Percentiles rank a stretch among this genome's conserved stretches.
These are phyloP conservation scores for Spatula versicolor DNA, from an alignment of 2,797 vertebrate genomes.

Conservation along the genomic window DNA sequence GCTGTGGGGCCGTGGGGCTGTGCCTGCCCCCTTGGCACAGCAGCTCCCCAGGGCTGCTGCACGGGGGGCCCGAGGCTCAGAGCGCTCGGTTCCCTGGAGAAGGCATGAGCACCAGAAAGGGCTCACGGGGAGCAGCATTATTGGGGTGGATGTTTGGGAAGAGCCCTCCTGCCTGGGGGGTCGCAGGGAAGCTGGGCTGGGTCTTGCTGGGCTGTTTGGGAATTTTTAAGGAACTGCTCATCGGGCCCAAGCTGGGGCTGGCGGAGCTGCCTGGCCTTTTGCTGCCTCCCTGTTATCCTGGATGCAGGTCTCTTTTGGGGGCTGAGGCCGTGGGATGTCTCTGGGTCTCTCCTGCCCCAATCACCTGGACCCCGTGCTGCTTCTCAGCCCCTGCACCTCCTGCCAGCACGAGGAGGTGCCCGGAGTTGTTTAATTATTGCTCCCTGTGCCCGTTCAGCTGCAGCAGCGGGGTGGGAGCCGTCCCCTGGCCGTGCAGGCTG, in stretches of 20 bases:
- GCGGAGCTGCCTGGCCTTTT: fast-evolving
- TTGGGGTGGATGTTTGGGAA: fast-evolving
- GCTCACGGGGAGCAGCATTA: neutral
- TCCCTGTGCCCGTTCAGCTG: neutral
- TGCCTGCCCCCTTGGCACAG: neutral
- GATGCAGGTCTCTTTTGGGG: fast-evolving
- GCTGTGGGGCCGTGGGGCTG: neutral
- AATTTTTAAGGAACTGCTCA: neutral
- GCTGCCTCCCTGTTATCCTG: fast-evolving
- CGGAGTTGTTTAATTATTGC: neutral
- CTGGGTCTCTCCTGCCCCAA: fast-evolving
- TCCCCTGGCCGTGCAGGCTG: fast-evolving
- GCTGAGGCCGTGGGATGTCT: neutral
- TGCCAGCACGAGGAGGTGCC: fast-evolving
- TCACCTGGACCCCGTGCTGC: fast-evolving
- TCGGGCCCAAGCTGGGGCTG: fast-evolving
- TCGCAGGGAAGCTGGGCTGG: fast-evolving
- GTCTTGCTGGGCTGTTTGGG: neutral
- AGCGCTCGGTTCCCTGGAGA: fast-evolving
- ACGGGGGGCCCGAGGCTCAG: neutral
- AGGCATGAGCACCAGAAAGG: fast-evolving
- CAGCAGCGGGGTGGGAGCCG: neutral
- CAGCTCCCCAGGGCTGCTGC: neutral
- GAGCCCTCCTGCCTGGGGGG: too few relatives aligned
- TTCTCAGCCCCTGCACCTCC: fast-evolving